Percentiles rank a stretch among this genome's conserved stretches.
Evolutionary conservation across 2,888 invertebrate genomes (phyloP).

Genomic region (Loripinus fragilis): DNA sequence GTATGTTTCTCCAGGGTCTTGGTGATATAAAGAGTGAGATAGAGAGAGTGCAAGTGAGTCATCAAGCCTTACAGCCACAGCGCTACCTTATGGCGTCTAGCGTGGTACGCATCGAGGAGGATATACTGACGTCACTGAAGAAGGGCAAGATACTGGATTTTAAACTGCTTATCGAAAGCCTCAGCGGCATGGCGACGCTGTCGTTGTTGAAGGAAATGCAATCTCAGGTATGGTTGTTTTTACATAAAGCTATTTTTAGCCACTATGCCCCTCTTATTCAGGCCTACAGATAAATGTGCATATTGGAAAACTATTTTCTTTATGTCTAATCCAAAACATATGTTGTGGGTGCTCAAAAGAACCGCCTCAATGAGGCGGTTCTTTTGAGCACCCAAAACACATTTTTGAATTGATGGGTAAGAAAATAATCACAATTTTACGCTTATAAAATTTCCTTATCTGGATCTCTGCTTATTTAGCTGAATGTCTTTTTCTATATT

Average conservation of each 20-base stretch:
- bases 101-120: slow-evolving; percentile 5
- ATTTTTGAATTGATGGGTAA: too few species aligned
- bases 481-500: too few species aligned
- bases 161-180: background rate
- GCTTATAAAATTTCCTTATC: too few species aligned
- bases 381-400: too few species aligned
- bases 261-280: too few species aligned
- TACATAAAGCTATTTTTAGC: background rate
- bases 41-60: slow-evolving; percentile 23
- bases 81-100: slow-evolving; percentile 19
- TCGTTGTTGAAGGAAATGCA: slow-evolving; percentile 40
- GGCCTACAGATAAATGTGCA: too few species aligned
- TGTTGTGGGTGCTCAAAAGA: too few species aligned
- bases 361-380: too few species aligned
- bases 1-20: slow-evolving; percentile 23
- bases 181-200: slow-evolving; percentile 24
- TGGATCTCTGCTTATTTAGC: too few species aligned
- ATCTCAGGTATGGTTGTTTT: slow-evolving; percentile 25
- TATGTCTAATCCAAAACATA: too few species aligned
- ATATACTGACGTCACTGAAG: slow-evolving; percentile 28
- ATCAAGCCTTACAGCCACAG: slow-evolving; percentile 30
- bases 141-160: slow-evolving; percentile 27
- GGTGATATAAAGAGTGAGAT: slow-evolving; percentile 30
- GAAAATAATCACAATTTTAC: too few species aligned
- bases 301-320: too few species aligned